Evolutionary conservation across 2,888 invertebrate species (phyloP).

Genomic region (Amiota mariae): DNA sequence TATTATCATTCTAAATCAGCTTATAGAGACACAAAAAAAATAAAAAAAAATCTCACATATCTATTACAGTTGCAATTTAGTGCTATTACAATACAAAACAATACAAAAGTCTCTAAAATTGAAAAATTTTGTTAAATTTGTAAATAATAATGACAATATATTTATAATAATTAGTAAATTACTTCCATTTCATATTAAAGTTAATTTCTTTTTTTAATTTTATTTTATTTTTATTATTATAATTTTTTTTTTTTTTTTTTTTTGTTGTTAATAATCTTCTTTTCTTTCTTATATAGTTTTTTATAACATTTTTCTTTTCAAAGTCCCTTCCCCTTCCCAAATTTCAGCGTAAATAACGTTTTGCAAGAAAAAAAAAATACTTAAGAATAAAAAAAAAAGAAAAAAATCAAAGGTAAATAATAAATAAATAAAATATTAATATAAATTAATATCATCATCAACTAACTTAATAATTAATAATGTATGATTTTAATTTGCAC

Average conservation of each 20-base stretch:
- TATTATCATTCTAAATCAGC: too few species aligned
- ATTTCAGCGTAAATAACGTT: slow-evolving; percentile 32
- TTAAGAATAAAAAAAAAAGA: background rate
- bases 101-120: background rate
- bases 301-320: too few species aligned
- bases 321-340: background rate
- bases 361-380: background rate
- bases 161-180: background rate
- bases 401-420: slow-evolving; percentile 32
- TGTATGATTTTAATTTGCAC: too few species aligned
- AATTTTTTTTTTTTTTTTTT: slow-evolving; percentile 16
- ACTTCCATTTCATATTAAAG: slow-evolving; percentile 31
- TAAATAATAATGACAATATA: background rate
- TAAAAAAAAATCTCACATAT: too few species aligned
- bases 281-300: too few species aligned
- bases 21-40: too few species aligned
- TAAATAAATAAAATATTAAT: too few species aligned
- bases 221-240: slow-evolving; percentile 4
- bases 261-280: slow-evolving; percentile 23
- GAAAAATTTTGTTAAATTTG: background rate
- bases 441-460: too few species aligned
- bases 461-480: too few species aligned
- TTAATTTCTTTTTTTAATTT: background rate
- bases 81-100: background rate
- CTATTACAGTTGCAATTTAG: too few species aligned